Evolutionary conservation across 1,140 invertebrate genomes (phyloP).

Genomic region (Octopus sinensis): DNA sequence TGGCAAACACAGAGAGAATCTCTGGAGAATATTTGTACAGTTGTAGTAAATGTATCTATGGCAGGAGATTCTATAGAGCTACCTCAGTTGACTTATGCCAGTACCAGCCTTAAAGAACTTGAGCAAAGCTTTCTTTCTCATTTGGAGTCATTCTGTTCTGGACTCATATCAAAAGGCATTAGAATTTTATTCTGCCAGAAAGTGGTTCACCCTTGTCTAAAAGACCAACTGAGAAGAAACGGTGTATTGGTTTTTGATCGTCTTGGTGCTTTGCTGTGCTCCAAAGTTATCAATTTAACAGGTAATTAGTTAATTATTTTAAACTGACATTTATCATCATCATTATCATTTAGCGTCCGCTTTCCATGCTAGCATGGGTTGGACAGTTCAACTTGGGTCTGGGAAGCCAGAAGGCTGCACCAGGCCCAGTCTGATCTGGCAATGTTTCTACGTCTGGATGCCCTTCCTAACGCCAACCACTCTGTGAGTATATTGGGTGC

Average conservation of each 20-base stretch:
- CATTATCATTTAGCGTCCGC: no score
- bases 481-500: no score
- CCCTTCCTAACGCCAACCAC: no score
- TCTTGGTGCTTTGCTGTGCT: not conserved
- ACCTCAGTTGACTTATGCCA: not conserved
- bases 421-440: no score
- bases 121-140: not conserved
- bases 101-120: not conserved
- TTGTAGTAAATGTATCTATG: not conserved
- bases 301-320: not conserved
- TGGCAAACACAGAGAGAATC: not conserved
- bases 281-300: not conserved
- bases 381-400: no score
- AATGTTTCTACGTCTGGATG: no score
- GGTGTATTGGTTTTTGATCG: slow-evolving; percentile 73
- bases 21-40: not conserved
- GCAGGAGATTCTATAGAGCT: not conserved
- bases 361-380: no score
- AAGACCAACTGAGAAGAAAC: slow-evolving; percentile 62
- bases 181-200: slow-evolving; percentile 17
- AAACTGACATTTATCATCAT: no score
- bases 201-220: slow-evolving; percentile 11
- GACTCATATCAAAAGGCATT: not conserved
- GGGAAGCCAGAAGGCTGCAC: no score
- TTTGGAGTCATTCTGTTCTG: not conserved